Evolutionary conservation across 1,140 invertebrate genomes (phyloP), one percentile per base, ranked within the genome.

Genomic region (Drosophila sp.): DNA sequence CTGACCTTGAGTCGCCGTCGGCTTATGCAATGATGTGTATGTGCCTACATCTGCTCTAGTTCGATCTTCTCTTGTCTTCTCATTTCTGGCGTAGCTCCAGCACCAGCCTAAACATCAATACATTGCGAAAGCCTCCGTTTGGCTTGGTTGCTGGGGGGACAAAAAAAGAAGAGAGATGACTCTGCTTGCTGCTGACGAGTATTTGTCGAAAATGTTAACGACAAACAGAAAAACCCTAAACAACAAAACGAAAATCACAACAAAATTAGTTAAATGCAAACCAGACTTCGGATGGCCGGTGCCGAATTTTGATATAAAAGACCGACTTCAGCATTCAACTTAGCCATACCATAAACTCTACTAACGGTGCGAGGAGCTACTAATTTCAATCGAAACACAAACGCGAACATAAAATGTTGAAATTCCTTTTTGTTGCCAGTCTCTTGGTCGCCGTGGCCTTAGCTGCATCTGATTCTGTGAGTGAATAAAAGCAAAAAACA

Each of bases 281-380:
- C 66, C 23, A 62, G 57, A 54, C 65, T 63, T 32, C 17, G 17
- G 17, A 23, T 47, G 66, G 60, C 3, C 38, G 70, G 35, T 41
- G 44, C 10, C 38, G 70, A 90, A 89, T 85, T 87, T 80, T 72
- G 64, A 89, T 89, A 89, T 89, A 89, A 89, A 89, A 89, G 77
- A 73, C 76, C 69, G 65, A 60, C 66, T 58, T 40, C 29, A 47
- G 44, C 74, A 76, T 70, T 70, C 68, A 90, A 71, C 77, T 50
- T 58, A 80, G 76, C 80, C 84, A 89, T 76, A 89, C 77, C 80
- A 74, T 57, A 84, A 89, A 89, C 73, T 80, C 70, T 10, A 74
- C 85, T 84, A 73, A 80, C 80, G 84, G 71, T 78, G 80, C 75
- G 72, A 82, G 84, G 65, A 89, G 67, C 78, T 66, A 38, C 70